Base-by-base conservation (phyloP, 2,797 vertebrate species). In the Anguilla pacifica region DNA sequence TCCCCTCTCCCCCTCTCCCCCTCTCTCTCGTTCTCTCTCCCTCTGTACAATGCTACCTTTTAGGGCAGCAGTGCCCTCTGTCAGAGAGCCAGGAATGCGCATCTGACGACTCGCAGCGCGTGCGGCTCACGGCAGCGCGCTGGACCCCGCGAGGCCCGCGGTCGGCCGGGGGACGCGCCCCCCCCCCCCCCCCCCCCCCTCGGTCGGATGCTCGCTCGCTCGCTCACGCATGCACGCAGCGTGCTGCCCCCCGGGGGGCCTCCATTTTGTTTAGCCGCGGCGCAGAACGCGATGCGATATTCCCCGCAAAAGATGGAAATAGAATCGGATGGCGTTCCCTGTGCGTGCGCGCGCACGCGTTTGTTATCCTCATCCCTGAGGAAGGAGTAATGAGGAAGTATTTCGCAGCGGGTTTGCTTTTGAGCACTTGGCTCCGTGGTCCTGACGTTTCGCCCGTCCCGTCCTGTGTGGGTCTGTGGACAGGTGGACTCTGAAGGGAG, bases 71-170 rank as follows among this genome's bases (percentile, higher is more conserved):
- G 70, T 28, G 22, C 19, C 64, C 51, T 74, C 51, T 84, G 11
- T 87, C 87, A 87, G 82, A 15, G 19, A 64, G 83, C 53, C 87
- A 74, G 87, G 87, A 87, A 87, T 87, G 87, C 39, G 6, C 57
- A n/a, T 87, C 67, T 87, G 86, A 83, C 79, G 53, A 53, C 46
- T 59, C 39, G 59, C 87, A 87, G 87, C 83, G 57, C 57, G 46
- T 77, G 77, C 11, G 53, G 5, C 43, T 28, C 0, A 2, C 11
- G 13, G 28, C 79, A 67, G 59, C 43, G 2, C 15, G 43, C 15
- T 25, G 22, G 15, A 19, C 17, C 31, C 86, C 6, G 49, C 49
- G 86, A 86, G 19, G 86, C 74, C 86, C 39, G 49, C 25, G 25
- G 70, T 7, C 28, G 15, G 67, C 61, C 22, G 59, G 22, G 22